Conservation (phyloP, 2,113 vertebrate species). For the Asarcornis scutulata region DNA sequence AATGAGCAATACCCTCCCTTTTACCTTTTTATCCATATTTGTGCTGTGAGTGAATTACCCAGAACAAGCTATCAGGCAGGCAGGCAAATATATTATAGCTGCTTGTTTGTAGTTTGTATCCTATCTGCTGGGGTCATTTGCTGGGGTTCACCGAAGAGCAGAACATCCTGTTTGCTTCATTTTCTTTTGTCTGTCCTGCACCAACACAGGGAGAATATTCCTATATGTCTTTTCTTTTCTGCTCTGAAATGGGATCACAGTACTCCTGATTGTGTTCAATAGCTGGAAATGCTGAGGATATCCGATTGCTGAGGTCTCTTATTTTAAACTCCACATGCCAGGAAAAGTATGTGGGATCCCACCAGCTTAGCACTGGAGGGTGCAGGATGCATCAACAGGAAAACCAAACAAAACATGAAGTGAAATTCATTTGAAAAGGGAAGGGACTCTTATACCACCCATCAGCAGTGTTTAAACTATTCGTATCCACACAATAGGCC, state of each 20-base stretch:
- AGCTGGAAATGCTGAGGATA: constrained; percentile 82
- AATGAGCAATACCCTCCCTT: not conserved
- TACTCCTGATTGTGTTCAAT: constrained; percentile 75
- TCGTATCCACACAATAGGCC: not conserved
- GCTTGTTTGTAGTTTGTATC: constrained; percentile 19
- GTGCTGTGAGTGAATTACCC: not conserved
- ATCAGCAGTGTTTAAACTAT: constrained; percentile 29
- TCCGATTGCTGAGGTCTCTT: constrained; percentile 79
- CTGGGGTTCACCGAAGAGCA: constrained; percentile 41
- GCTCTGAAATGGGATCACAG: constrained; percentile 77
- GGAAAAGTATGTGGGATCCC: constrained; percentile 75
- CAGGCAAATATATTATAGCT: constrained; percentile 16
- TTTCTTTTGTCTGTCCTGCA: constrained; percentile 70
- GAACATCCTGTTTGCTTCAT: constrained; percentile 80
- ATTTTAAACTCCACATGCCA: constrained; percentile 74
- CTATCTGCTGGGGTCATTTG: constrained; percentile 11
- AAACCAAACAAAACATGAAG: constrained; percentile 74
- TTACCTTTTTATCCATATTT: not conserved
- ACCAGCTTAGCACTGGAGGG: constrained; percentile 58
- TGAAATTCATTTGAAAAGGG: constrained; percentile 72
- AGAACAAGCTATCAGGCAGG: not conserved
- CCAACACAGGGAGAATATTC: constrained; percentile 64
- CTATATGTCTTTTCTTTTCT: constrained; percentile 68
- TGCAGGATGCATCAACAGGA: constrained; percentile 78
- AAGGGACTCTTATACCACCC: constrained; percentile 38